These are phyloP conservation scores for Corythoichthys haematopterus DNA, from an alignment of 2,113 vertebrate species.

Conservation along the genomic window DNA sequence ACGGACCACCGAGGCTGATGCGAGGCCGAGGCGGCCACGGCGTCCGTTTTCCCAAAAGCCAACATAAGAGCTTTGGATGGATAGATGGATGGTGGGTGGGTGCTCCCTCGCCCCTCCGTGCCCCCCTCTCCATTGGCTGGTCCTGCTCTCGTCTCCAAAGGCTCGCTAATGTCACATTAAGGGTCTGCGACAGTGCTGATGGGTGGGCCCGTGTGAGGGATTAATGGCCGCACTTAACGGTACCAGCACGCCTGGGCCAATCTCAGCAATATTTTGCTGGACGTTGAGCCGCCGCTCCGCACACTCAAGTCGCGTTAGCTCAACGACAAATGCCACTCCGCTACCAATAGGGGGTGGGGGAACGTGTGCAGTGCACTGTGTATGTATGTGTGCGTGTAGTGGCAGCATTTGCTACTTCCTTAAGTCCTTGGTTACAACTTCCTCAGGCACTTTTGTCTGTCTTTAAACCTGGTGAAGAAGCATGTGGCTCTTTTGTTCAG, in stretches of 20 bases:
- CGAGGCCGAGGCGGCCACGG: background rate
- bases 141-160: slow-evolving; percentile 3
- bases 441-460: background rate
- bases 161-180: slow-evolving; percentile 6
- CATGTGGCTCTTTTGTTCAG: background rate
- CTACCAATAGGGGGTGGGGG: background rate
- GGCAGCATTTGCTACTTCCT: background rate
- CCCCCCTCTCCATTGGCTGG: background rate
- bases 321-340: slow-evolving; percentile 3
- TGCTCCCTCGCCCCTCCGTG: background rate
- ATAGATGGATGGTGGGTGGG: background rate
- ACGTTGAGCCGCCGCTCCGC: slow-evolving; percentile 2
- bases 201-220: slow-evolving; percentile 2
- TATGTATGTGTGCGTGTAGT: background rate
- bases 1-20: background rate
- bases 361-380: background rate
- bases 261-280: slow-evolving; percentile 9
- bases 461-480: background rate
- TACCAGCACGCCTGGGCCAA: slow-evolving; percentile 6
- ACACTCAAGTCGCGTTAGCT: slow-evolving; percentile 6
- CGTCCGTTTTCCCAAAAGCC: slow-evolving; percentile 6
- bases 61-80: slow-evolving; percentile 9
- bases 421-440: background rate
- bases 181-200: slow-evolving; percentile 4
- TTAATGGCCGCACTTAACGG: slow-evolving; percentile 8